phyloP scores from a whole-genome alignment of 2,888 invertebrate genomes.

The Coenonympha arcania region DNA sequence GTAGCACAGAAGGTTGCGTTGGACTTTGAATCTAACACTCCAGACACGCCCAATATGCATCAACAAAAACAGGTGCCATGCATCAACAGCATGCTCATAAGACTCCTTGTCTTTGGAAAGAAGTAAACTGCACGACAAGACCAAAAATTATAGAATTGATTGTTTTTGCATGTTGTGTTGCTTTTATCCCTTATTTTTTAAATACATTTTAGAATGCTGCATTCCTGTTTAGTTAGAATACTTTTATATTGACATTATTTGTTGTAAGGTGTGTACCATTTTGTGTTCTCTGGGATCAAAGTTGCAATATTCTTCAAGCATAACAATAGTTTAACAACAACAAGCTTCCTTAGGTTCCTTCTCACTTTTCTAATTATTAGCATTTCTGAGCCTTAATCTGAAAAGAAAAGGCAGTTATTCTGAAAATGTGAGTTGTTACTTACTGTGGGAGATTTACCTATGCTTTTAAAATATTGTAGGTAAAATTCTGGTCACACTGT shows the following conservation, averaged over 20 bases:
- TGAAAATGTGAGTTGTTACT: too few relatives aligned
- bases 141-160: constrained; percentile 18
- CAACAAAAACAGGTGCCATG: constrained; percentile 95
- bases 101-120: constrained; percentile 81
- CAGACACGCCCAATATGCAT: constrained; percentile 84
- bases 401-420: too few relatives aligned
- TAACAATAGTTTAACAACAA: too few relatives aligned
- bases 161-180: constrained; percentile 14
- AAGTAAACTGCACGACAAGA: constrained; percentile 32
- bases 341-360: too few relatives aligned
- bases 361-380: too few relatives aligned
- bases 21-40: constrained; percentile 92
- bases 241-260: background rate
- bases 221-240: background rate
- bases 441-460: too few relatives aligned
- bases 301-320: too few relatives aligned
- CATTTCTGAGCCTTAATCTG: too few relatives aligned
- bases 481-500: too few relatives aligned
- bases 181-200: background rate
- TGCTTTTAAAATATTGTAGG: too few relatives aligned
- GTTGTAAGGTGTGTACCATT: background rate
- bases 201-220: background rate
- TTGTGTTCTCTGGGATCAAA: too few relatives aligned
- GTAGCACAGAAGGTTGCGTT: constrained; percentile 89
- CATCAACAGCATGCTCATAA: constrained; percentile 91